Base-by-base conservation (phyloP, 2,888 invertebrate genomes). In the Nemurella pictetii region DNA sequence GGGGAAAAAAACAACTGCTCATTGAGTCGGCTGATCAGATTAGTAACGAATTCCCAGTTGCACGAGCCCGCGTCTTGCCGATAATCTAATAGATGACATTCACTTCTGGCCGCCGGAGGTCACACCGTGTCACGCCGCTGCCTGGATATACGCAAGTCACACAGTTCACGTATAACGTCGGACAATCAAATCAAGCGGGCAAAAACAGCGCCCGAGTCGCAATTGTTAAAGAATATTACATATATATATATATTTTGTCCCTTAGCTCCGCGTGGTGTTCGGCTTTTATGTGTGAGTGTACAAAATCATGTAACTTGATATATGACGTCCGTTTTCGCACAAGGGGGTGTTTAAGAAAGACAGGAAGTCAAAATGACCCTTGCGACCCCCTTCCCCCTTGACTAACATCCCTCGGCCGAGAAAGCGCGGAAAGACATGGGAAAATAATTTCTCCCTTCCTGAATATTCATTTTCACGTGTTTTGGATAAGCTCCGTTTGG, bases 71-170 rank as follows among this genome's bases (percentile, higher is more conserved):
- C n/a, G 32, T 83, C 28, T 75, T 77, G 28, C 28, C 55, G 55
- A 78, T 85, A 85, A 85, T 85, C 85, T 84, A 85, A 85, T 85
- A 85, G 29, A 32, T 5, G 81, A 30, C 83, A 35, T 72, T 89
- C 90, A 90, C 90, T 9, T 35, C 12, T n/a, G 5, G 32, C 15
- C 27, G 72, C 82, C 82, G 20, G 27, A 72, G 82, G 82, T 72
- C 55, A 55, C 80, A 32, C 80, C 3, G 55, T 55, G n/a, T n/a
- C n/a, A n/a, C n/a, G n/a, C n/a, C n/a, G n/a, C n/a, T n/a, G n/a
- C n/a, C n/a, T 32, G 55, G 9, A 55, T 55, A 15, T 12, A 55
- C 55, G 20, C 55, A 55, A 55, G n/a, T n/a, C n/a, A n/a, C n/a
- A n/a, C 55, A 55, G 12, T 32, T 20, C 55, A 55, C 55, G 55